Evolutionary conservation across 2,113 vertebrate species (phyloP).

Genomic region (Colaptes auratus): DNA sequence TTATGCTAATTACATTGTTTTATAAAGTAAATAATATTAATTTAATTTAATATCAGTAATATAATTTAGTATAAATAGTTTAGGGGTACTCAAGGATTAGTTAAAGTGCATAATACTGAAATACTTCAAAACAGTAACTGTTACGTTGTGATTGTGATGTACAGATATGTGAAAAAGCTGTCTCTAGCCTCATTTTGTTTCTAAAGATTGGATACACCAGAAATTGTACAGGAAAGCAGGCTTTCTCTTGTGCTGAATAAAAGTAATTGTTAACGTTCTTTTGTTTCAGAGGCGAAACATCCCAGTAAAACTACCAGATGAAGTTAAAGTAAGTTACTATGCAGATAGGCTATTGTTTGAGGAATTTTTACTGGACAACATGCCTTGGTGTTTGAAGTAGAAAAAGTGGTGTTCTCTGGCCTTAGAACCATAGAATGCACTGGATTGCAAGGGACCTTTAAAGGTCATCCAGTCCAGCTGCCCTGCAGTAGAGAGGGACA

Average conservation of each 20-base stretch:
- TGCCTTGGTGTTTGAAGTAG: not conserved
- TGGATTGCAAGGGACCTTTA: no score
- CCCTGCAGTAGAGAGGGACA: no score
- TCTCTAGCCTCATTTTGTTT: not conserved
- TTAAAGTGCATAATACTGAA: not conserved
- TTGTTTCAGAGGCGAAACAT: constrained; percentile 88
- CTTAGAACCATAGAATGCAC: no score
- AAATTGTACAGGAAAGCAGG: not conserved
- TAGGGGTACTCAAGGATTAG: not conserved
- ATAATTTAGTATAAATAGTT: not conserved
- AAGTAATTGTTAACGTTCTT: not conserved
- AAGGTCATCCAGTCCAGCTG: no score
- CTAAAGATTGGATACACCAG: not conserved
- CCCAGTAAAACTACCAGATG: constrained; percentile 81
- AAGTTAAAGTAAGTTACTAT: constrained; percentile 80
- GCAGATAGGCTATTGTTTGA: not conserved
- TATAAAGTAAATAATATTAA: no score
- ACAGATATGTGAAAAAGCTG: not conserved
- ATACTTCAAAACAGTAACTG: not conserved
- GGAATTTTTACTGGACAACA: not conserved
- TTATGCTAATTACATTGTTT: no score
- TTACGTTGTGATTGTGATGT: not conserved
- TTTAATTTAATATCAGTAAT: no score
- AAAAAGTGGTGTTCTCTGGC: not conserved
- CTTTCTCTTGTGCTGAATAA: not conserved